Percentiles rank a stretch among this genome's conserved stretches.
These are phyloP conservation scores for Apeltes quadracus DNA, from an alignment of 2,113 vertebrate species.

Conservation along the genomic window DNA sequence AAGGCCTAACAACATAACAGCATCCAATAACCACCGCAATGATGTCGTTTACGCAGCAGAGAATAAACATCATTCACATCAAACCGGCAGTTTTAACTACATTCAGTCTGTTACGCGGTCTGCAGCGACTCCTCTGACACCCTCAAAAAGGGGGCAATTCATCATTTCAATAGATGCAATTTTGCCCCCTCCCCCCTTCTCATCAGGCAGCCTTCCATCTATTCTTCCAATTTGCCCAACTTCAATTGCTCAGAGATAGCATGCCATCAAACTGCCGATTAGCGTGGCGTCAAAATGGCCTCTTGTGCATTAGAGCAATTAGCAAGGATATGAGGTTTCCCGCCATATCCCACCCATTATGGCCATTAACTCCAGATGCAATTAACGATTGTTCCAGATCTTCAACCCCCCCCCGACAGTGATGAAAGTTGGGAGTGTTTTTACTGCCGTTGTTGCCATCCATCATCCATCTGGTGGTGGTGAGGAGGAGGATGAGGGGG, in stretches of 20 bases:
- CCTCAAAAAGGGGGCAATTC: slow-evolving; percentile 41
- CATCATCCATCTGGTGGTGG: slow-evolving; percentile 14
- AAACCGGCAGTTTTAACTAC: background rate
- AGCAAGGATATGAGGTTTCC: slow-evolving; percentile 72
- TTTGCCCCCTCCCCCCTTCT: background rate
- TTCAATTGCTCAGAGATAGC: slow-evolving; percentile 64
- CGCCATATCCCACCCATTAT: slow-evolving; percentile 67
- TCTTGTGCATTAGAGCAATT: slow-evolving; percentile 75
- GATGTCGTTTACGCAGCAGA: background rate
- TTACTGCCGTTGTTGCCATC: slow-evolving; percentile 13
- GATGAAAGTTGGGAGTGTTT: slow-evolving; percentile 33
- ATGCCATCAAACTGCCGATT: slow-evolving; percentile 70
- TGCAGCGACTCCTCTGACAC: slow-evolving; percentile 12
- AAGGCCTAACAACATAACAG: background rate
- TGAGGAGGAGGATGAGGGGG: background rate
- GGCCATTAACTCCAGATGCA: slow-evolving; percentile 70
- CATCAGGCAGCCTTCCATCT: slow-evolving; percentile 52
- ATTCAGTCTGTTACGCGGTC: background rate
- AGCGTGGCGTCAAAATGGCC: too few species aligned
- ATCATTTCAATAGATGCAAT: slow-evolving; percentile 28
- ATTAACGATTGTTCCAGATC: slow-evolving; percentile 72
- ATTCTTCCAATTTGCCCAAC: slow-evolving; percentile 64
- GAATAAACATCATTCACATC: background rate
- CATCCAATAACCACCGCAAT: background rate
- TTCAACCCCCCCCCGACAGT: slow-evolving; percentile 20